These are phyloP conservation scores for Mobula birostris DNA, from an alignment of 2,113 vertebrate genomes.

Conservation along the genomic window DNA sequence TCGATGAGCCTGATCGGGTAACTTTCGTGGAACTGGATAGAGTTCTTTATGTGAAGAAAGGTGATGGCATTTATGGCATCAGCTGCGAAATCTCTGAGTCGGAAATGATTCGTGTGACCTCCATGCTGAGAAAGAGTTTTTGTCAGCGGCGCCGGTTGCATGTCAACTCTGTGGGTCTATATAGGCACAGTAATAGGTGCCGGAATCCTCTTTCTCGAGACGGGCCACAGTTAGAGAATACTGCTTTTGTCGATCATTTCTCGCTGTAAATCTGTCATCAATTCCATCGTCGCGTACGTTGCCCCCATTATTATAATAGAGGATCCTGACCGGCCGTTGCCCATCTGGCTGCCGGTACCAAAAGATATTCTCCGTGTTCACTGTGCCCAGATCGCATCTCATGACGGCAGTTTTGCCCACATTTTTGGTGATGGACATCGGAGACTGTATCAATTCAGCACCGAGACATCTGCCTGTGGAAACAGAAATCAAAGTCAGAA, in stretches of 20 bases:
- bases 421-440: not conserved
- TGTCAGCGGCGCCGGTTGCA: not conserved
- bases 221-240: not conserved
- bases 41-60: not conserved
- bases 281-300: not conserved
- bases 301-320: not conserved
- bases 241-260: not conserved
- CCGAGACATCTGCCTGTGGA: not conserved
- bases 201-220: not conserved
- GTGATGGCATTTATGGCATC: not conserved
- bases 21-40: not conserved
- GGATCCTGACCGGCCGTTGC: not conserved
- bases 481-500: not conserved
- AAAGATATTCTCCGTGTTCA: not conserved
- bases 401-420: rapidly evolving
- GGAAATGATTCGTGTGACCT: not conserved
- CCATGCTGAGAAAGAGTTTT: not conserved
- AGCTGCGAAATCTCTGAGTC: not conserved
- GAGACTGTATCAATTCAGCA: not conserved
- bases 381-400: not conserved
- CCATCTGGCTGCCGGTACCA: not conserved
- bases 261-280: not conserved
- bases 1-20: not conserved
- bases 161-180: not conserved
- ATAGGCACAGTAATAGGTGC: constrained; percentile 19